Base-by-base conservation (phyloP, 1,140 invertebrate species). In the Drosophila pseudoobscura region DNA sequence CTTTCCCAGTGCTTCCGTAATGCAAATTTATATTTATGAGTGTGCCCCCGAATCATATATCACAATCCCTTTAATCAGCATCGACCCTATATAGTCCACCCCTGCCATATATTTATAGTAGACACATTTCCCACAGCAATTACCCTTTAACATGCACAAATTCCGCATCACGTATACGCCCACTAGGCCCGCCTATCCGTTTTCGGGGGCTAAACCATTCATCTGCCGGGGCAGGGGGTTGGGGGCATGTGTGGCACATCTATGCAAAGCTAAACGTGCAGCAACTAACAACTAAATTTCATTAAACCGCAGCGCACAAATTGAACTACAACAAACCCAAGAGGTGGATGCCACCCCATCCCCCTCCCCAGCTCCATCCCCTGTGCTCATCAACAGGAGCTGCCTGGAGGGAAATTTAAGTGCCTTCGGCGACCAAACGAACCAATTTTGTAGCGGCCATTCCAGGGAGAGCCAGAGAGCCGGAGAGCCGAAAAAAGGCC, bases 211-310 rank as follows among this genome's bases (percentile, higher is more conserved):
- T 26, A 41, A 39, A 7, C 22, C 52, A 56, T 46, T 26, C 66
- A 74, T 63, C 68, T 62, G 24, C 0, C 24, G 24, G 5, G 5
- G 24, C 5, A 0, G 0, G 24, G 24, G 24, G 24, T 24, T 24
- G 20, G 47, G 64, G 20, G 20, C 20, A 20, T 24, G 31, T 39
- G 35, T 53, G n/a, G 15, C 13, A 73, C 59, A 39, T 39, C 71
- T 68, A 74, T 87, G 80, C 59, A 80, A 75, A 77, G 70, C 71
- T 74, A 87, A 87, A 87, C 80, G 82, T 85, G 82, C 80, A 78
- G 82, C 80, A 87, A 82, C 80, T 85, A 85, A 85, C 80, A 85
- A 85, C 80, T 85, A 82, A 85, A 85, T 85, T 87, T 85, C 82
- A 85, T 85, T 87, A 85, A 85, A 80, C 82, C 80, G 74, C 80